Evolutionary conservation across 2,113 vertebrate species (phyloP), one percentile per base, ranked within the genome.

Genomic region (Cichladusa arquata): DNA sequence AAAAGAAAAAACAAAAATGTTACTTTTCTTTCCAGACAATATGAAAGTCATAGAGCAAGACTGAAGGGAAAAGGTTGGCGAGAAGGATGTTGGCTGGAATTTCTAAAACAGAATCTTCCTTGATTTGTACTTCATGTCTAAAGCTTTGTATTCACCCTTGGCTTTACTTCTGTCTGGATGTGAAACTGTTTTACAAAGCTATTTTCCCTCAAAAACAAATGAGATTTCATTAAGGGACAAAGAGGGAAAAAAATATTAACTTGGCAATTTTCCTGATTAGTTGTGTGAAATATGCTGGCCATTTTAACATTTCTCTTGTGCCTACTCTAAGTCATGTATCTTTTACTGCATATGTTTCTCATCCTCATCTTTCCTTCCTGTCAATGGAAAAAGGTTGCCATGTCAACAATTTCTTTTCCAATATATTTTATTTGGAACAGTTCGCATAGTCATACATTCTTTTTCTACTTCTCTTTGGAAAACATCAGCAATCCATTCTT

Each of bases 301-400:
- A 40, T 91, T 93, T 87, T 86, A 85, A 70, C 70, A 77, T 94
- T 93, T 95, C 93, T 97, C 86, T 87, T 88, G 89, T 96, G 96
- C 31, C 44, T 96, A 40, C 36, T 97, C 96, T 78, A 84, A 93
- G 54, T 92, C 84, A 51, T 77, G 19, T 87, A 61, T 97, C 90
- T 86, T 89, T 89, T 94, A 58, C 62, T 53, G 81, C 90, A 94
- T 90, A 57, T 97, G 96, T 97, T 98, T 97, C 86, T 95, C 84
- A 96, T 97, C 87, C 80, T 66, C 70, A 54, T 79, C 28, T 76
- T 88, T 87, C 60, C 51, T 71, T 53, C 91, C 83, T 51, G 56
- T 88, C 81, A 95, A 96, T 95, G 51, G 66, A 87, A 92, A 92
- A 94, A 90, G 10, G 64, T 95, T 97, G 65, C 53, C 78, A 20